phyloP scores from a whole-genome alignment of 2,113 vertebrate genomes.

The Gymnorhina tibicen region DNA sequence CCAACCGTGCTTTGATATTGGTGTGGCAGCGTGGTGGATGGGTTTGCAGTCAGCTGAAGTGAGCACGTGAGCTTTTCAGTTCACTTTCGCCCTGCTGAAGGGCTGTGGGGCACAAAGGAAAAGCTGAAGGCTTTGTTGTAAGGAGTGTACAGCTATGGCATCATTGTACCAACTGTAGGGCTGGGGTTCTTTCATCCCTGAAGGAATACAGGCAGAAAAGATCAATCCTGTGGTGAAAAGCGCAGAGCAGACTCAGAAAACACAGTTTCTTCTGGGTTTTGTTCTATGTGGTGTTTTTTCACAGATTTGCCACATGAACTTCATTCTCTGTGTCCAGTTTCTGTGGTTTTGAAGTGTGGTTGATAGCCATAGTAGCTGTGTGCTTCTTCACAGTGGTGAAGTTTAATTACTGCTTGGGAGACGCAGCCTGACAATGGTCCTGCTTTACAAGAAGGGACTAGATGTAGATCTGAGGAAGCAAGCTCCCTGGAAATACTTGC shows the following conservation, averaged over 20 bases:
- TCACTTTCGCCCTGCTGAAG: neutral
- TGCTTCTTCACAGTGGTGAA: neutral
- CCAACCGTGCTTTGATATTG: neutral
- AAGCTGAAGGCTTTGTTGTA: neutral
- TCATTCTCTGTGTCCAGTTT: neutral
- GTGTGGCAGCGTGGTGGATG: neutral
- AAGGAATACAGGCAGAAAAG: neutral
- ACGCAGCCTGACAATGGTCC: neutral
- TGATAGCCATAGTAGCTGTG: neutral
- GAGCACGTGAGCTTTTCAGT: neutral
- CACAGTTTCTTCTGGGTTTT: neutral
- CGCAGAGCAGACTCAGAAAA: neutral
- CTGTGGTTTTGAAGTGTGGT: neutral
- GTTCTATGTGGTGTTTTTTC: neutral
- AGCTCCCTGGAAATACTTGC: neutral
- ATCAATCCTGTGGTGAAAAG: neutral
- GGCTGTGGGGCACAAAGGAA: neutral
- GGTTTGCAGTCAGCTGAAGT: neutral
- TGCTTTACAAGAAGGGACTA: neutral
- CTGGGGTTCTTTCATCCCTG: neutral
- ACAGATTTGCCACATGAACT: neutral
- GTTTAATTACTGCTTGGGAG: neutral
- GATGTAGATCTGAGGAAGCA: neutral
- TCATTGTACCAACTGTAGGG: neutral
- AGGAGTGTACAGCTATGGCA: neutral